A percentile compares a stretch with the other conserved stretches of the same genome.
These are phyloP conservation scores for Halcyon smyrnensis DNA, from an alignment of 2,797 vertebrate genomes.

Conservation along the genomic window DNA sequence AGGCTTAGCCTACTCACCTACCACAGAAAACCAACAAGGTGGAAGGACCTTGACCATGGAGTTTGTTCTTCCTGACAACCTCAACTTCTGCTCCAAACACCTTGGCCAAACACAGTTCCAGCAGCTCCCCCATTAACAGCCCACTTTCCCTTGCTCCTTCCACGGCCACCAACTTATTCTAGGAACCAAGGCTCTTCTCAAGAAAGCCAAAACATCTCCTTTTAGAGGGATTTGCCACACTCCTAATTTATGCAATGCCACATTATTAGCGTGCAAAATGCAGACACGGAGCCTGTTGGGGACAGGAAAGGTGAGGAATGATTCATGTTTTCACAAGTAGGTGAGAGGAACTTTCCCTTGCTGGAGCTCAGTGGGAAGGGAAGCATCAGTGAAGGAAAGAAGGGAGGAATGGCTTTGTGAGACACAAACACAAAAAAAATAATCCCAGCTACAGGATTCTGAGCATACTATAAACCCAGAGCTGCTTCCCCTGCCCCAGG, in stretches of 20 bases:
- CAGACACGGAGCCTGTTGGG: conserved; percentile 59
- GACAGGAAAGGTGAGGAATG: conserved; percentile 69
- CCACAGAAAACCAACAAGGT: background rate
- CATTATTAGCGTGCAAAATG: conserved; percentile 59
- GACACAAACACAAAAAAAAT: background rate
- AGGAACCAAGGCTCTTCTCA: background rate
- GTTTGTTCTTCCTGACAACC: background rate
- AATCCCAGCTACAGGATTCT: conserved; percentile 47
- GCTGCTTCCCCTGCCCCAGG: conserved; percentile 43
- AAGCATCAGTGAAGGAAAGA: conserved; percentile 3
- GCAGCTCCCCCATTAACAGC: background rate
- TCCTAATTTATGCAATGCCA: conserved; percentile 66
- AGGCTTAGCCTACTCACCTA: background rate
- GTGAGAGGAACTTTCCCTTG: conserved; percentile 49
- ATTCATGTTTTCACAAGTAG: conserved; percentile 62
- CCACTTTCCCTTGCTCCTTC: background rate
- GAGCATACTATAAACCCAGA: conserved; percentile 41
- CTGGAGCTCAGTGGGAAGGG: background rate
- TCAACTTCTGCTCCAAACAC: background rate
- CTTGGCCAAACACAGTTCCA: background rate
- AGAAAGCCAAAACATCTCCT: background rate
- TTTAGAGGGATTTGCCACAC: conserved; percentile 49
- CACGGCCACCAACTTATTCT: background rate
- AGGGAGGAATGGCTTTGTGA: background rate
- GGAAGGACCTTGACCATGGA: background rate